These are phyloP conservation scores for Diplodus sargus DNA, from an alignment of 2,797 vertebrate genomes.

Conservation along the genomic window DNA sequence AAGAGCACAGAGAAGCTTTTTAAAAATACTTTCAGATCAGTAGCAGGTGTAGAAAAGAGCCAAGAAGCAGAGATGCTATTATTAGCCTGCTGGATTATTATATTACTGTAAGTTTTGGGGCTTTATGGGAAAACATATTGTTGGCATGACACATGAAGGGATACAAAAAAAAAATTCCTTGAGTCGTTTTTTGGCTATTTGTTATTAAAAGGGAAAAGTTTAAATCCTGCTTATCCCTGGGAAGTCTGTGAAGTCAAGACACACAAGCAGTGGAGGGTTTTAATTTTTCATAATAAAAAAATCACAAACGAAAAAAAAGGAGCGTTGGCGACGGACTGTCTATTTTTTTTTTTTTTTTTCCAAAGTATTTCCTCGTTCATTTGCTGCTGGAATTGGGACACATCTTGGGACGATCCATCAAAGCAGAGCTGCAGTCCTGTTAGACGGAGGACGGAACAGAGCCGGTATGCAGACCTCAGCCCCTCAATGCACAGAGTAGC, in stretches of 20 bases:
- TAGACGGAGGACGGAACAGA: constrained; percentile 51
- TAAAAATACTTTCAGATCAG: constrained; percentile 19
- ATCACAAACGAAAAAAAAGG: constrained; percentile 26
- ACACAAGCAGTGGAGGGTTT: constrained; percentile 29
- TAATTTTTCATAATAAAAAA: constrained; percentile 52
- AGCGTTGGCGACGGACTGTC: constrained; percentile 11
- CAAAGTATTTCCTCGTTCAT: constrained; percentile 56
- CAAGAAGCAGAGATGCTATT: not conserved
- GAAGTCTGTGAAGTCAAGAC: constrained; percentile 39
- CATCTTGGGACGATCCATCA: constrained; percentile 70
- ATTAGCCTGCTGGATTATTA: constrained; percentile 8
- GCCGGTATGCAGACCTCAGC: constrained; percentile 68
- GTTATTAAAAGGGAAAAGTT: constrained; percentile 39
- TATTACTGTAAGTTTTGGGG: constrained; percentile 1
- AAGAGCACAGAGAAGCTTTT: constrained; percentile 10
- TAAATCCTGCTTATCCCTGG: constrained; percentile 43
- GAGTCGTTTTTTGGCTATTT: constrained; percentile 17
- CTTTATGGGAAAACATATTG: constrained; percentile 30
- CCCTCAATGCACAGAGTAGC: constrained; percentile 61
- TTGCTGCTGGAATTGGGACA: constrained; percentile 56
- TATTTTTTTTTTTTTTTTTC: constrained; percentile 22
- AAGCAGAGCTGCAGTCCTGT: constrained; percentile 42
- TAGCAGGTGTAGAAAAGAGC: not conserved
- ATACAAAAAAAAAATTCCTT: constrained; percentile 6
- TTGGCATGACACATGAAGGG: constrained; percentile 15